Conservation (phyloP, 2,113 vertebrate species). For the Uria lomvia region DNA sequence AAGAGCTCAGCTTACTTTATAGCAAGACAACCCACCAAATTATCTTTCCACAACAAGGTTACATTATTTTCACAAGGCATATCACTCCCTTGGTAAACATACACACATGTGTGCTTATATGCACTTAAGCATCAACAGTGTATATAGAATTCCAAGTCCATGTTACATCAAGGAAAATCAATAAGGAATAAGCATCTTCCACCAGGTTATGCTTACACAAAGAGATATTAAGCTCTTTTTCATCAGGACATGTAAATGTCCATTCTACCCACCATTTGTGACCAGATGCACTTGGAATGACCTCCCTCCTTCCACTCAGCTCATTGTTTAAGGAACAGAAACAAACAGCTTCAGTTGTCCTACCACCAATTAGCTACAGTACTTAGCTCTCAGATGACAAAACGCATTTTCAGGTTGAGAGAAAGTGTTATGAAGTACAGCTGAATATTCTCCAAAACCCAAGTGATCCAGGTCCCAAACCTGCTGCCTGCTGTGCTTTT, state of each 20-base stretch:
- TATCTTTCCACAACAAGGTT: background rate
- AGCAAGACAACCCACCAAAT: background rate
- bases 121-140: background rate
- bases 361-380: constrained; percentile 9
- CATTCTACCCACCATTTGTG: background rate
- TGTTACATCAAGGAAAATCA: background rate
- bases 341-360: background rate
- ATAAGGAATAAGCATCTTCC: background rate
- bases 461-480: background rate
- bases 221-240: background rate
- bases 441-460: constrained; percentile 27
- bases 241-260: background rate
- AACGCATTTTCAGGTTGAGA: constrained; percentile 43
- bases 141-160: background rate
- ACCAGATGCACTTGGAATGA: background rate
- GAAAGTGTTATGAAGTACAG: constrained; percentile 46
- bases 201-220: background rate
- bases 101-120: background rate
- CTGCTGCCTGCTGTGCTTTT: background rate
- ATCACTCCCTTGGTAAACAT: background rate
- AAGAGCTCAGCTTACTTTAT: background rate
- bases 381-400: constrained; percentile 45
- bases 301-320: background rate
- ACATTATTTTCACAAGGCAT: background rate
- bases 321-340: background rate